Evolutionary conservation across 1,140 invertebrate genomes (phyloP).

Genomic region (Globodera rostochiensis): DNA sequence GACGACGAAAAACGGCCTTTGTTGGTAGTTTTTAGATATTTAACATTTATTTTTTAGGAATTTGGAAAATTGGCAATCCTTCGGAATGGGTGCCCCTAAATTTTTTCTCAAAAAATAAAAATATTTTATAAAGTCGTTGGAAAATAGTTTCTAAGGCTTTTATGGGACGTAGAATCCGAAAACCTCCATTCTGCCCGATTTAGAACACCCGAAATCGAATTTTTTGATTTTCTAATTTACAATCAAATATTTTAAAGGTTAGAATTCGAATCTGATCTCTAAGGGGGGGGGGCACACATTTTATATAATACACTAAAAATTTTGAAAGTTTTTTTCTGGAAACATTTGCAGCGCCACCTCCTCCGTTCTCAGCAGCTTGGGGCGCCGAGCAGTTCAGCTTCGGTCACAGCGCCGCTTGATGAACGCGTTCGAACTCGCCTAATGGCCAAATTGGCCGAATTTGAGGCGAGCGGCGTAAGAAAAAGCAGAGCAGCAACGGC

Average conservation of each 20-base stretch:
- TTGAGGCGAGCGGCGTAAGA: neutral
- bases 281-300: too few relatives aligned
- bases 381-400: neutral
- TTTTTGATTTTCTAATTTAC: too few relatives aligned
- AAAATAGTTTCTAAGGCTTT: too few relatives aligned
- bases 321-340: neutral
- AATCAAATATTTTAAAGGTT: too few relatives aligned
- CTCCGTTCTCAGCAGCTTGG: neutral
- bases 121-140: too few relatives aligned
- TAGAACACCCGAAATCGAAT: too few relatives aligned
- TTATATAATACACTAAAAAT: too few relatives aligned
- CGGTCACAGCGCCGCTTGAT: neutral
- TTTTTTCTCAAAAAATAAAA: too few relatives aligned
- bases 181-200: too few relatives aligned
- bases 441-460: neutral
- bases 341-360: neutral
- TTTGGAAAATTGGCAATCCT: neutral
- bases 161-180: too few relatives aligned
- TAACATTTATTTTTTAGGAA: neutral
- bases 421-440: neutral
- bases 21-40: neutral
- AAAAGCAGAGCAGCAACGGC: neutral
- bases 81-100: too few relatives aligned
- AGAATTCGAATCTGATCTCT: too few relatives aligned
- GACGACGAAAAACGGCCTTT: neutral